Base-by-base conservation (phyloP, 2,888 invertebrate species). In the Poecilus cupreus region DNA sequence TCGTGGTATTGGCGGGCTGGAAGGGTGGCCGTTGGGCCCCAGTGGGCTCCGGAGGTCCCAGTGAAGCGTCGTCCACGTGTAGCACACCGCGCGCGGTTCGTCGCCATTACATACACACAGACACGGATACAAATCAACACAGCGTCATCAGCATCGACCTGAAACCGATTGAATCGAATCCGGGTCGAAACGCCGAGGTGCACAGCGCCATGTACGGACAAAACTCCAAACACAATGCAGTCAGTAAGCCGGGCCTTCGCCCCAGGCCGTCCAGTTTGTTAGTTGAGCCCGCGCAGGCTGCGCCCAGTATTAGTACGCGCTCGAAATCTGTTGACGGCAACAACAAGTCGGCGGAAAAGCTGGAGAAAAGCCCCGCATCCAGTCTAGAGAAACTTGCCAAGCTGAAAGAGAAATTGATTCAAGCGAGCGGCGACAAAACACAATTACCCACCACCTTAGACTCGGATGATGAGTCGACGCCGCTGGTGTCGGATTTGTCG, bases 401-500 rank as follows among this genome's bases (percentile, higher is more conserved):
- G 70, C 84, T 89, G 0, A 88, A 88, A 83, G 89, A 89, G 75
- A 88, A 88, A 83, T 84, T 89, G 13, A 82, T 89, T 18, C 87
- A 88, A 82, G 88, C 88, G 6, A 88, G 86, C 32, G 32, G 32
- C 8, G 32, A 32, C 4, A 32, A 32, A 32, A 32, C 32, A 32
- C 46, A 74, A 60, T 22, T 20, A 18, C 72, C 68, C 83, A 64
- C 51, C 83, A 84, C 39, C 18, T 83, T 87, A 49, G 88, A 88
- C 82, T 91, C 92, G 87, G 94, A 94, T 86, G 94, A 94, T 87
- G 94, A 94, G 86, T 92, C 92, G 84, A 93, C 94, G 1, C 94
- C 94, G 80, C 90, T 94, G 82, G 93, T 94, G 5, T 91, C 91
- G 0, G 88, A 88, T 83, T 84, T 87, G 8, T 88, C 87, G 3